Evolutionary conservation across 2,113 vertebrate genomes (phyloP).

Genomic region (Rissa tridactyla): DNA sequence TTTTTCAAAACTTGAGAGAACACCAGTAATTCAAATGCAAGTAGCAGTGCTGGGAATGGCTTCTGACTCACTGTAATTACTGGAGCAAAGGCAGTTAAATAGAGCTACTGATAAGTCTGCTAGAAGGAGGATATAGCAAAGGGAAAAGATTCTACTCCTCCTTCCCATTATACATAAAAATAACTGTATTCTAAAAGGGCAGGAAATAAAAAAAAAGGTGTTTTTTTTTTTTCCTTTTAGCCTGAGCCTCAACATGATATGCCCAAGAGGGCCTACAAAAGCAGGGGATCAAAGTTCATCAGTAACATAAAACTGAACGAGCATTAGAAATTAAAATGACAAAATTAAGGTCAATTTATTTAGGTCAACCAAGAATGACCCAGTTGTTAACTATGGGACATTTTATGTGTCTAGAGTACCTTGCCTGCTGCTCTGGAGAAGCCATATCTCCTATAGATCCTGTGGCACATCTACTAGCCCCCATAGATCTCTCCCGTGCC

Average conservation of each 20-base stretch:
- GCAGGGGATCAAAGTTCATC: neutral
- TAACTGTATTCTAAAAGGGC: neutral
- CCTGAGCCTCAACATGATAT: neutral
- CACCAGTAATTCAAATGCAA: neutral
- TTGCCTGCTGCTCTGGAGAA: neutral
- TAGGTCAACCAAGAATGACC: neutral
- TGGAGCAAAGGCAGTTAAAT: neutral
- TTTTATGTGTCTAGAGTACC: neutral
- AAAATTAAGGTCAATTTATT: slow-evolving; percentile 45
- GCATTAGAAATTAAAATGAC: neutral
- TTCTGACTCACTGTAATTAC: slow-evolving; percentile 29
- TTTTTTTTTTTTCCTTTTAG: neutral
- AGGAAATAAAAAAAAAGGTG: neutral
- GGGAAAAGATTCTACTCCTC: neutral
- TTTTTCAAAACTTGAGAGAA: neutral
- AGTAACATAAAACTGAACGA: neutral
- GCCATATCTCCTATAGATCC: neutral
- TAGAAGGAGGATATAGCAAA: neutral
- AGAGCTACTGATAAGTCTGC: neutral
- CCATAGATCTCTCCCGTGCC: rapidly evolving
- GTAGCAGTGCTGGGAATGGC: neutral
- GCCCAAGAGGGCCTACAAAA: neutral
- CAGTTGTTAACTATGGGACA: neutral
- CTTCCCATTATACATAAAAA: neutral
- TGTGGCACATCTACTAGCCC: neutral